Base-by-base conservation (phyloP, 2,888 invertebrate genomes). In the Lypha dubia region DNA sequence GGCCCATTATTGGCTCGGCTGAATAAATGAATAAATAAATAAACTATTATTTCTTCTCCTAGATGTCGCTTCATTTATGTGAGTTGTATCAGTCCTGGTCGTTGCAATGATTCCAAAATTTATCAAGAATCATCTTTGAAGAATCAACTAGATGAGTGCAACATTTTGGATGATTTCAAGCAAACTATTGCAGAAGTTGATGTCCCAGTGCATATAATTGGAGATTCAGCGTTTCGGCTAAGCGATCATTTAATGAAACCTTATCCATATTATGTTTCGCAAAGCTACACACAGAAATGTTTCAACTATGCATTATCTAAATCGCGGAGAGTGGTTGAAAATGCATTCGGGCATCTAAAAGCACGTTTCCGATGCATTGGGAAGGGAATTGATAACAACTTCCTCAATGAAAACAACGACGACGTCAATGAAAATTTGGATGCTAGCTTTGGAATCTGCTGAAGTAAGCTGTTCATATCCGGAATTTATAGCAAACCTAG, bases 281-380 rank as follows among this genome's bases (percentile, higher is more conserved):
- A 71, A 65, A 65, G 11, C 41, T 41, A 38, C 22, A 28, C 35
- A 22, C 53, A 79, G 46, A 63, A 35, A 73, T 32, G 41, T 28
- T 71, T 79, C 20, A 71, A 79, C 24, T 79, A 79, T 60, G 60
- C 70, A 13, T 24, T 71, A 13, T 79, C 28, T 1, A 79, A 71
- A 73, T 79, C 70, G 28, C n/a, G n/a, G n/a, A n/a, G n/a, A n/a
- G n/a, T n/a, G n/a, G n/a, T n/a, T n/a, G n/a, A n/a, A n/a, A n/a
- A 73, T 79, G 73, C 79, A 8, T 73, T 79, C 41, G 63, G 73
- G 22, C 65, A 79, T 13, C 49, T 73, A n/a, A 53, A 56, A 53
- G 56, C 53, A 9, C 41, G 35, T 28, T 53, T 70, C 56, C 22
- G 38, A 13, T 44, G 65, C 13, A 73, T 79, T 53, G 63, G 65